phyloP scores from a whole-genome alignment of 2,113 vertebrate genomes.

The Clarias gariepinus region DNA sequence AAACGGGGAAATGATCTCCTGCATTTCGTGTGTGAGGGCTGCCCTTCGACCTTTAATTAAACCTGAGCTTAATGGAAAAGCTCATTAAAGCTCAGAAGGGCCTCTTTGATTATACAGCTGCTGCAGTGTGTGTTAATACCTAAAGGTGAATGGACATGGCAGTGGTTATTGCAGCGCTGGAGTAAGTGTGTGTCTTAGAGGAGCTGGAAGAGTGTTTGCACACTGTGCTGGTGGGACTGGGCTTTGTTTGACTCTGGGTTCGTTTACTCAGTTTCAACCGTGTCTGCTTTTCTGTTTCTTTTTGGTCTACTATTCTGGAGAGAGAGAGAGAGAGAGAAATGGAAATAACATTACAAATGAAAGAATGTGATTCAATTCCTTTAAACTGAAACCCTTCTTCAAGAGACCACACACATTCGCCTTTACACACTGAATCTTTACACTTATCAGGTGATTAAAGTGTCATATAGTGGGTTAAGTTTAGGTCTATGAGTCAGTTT shows the following conservation, averaged over 20 bases:
- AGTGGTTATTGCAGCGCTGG: background rate
- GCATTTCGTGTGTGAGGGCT: background rate
- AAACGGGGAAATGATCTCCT: background rate
- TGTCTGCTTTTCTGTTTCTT: conserved; percentile 12
- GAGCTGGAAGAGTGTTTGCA: conserved; percentile 35
- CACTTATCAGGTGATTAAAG: background rate
- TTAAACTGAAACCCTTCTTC: background rate
- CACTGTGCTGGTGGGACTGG: background rate
- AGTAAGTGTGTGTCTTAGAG: background rate
- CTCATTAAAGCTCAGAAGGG: conserved; percentile 32
- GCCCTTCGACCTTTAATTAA: conserved; percentile 36
- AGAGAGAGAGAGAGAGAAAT: background rate
- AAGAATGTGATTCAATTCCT: background rate
- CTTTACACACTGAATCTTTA: background rate
- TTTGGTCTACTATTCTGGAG: background rate
- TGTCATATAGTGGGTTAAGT: conserved; percentile 6
- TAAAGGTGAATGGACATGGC: background rate
- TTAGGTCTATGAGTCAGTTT: background rate
- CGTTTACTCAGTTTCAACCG: background rate
- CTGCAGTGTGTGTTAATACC: conserved; percentile 16
- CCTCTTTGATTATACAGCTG: conserved; percentile 26
- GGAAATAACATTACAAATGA: background rate
- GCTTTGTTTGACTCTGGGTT: background rate
- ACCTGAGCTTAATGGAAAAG: conserved; percentile 8
- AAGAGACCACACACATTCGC: background rate